These are phyloP conservation scores for Malachius bipustulatus DNA, from an alignment of 2,888 invertebrate genomes.

Conservation along the genomic window DNA sequence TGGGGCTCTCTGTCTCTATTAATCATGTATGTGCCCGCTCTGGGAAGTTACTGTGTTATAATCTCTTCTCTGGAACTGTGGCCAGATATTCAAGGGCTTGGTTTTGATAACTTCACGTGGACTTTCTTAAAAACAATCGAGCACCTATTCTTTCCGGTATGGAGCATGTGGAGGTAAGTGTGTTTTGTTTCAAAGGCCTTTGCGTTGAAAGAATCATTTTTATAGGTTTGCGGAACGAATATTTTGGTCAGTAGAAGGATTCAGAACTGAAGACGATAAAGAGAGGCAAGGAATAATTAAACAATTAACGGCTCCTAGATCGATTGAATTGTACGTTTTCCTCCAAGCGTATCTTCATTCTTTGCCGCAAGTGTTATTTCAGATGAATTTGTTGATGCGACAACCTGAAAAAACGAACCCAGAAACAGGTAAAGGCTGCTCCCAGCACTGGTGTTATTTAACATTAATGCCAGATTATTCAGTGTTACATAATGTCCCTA, in stretches of 20 bases:
- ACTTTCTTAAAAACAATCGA: constrained; percentile 39
- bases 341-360: constrained; percentile 68
- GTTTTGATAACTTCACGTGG: constrained; percentile 38
- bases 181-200: not conserved
- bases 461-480: no score
- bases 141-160: constrained; percentile 46
- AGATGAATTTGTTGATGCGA: constrained; percentile 50
- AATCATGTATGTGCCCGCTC: constrained; percentile 43
- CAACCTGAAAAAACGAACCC: constrained; percentile 43
- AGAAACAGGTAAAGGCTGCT: constrained; percentile 46
- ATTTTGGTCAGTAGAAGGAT: constrained; percentile 65
- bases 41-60: constrained; percentile 46
- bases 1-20: constrained; percentile 39
- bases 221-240: constrained; percentile 57
- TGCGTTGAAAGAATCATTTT: constrained; percentile 17
- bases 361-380: constrained; percentile 59
- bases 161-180: constrained; percentile 50
- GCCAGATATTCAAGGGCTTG: constrained; percentile 39
- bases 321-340: constrained; percentile 65
- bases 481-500: no score
- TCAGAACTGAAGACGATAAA: constrained; percentile 47
- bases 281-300: constrained; percentile 48
- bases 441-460: no score
- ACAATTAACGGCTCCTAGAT: constrained; percentile 49
- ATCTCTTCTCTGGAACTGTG: constrained; percentile 48